Evolutionary conservation across 2,113 vertebrate genomes (phyloP).

Genomic region (Diadophis punctatus): DNA sequence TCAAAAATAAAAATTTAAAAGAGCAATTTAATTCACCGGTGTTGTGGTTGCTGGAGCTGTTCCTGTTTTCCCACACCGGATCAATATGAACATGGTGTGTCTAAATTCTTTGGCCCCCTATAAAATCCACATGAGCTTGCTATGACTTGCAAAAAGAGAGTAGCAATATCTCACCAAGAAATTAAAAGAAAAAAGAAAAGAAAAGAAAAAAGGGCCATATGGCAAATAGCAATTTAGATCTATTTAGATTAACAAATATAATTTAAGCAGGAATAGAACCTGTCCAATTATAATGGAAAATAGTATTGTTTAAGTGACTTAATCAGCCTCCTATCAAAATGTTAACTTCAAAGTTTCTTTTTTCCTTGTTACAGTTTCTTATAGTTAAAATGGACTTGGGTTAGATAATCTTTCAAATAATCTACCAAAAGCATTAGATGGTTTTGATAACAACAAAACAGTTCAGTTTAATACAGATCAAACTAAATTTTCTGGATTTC

Average conservation of each 20-base stretch:
- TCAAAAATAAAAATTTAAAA: constrained; percentile 18
- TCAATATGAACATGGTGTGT: background rate
- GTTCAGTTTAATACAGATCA: background rate
- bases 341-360: background rate
- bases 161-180: background rate
- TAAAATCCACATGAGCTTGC: background rate
- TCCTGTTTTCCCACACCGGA: background rate
- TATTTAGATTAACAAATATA: background rate
- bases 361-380: background rate
- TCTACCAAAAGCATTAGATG: background rate
- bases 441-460: background rate
- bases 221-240: background rate
- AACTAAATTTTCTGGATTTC: background rate
- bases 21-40: background rate
- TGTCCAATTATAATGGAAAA: background rate
- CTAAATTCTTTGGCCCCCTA: constrained; percentile 2
- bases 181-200: background rate
- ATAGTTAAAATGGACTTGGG: background rate
- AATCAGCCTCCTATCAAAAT: background rate
- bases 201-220: background rate
- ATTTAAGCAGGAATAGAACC: background rate
- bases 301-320: background rate
- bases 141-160: background rate
- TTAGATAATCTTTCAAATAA: background rate
- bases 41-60: constrained; percentile 30